Conservation (phyloP, 1,140 invertebrate genomes). For the Dufourea novaeangliae region DNA sequence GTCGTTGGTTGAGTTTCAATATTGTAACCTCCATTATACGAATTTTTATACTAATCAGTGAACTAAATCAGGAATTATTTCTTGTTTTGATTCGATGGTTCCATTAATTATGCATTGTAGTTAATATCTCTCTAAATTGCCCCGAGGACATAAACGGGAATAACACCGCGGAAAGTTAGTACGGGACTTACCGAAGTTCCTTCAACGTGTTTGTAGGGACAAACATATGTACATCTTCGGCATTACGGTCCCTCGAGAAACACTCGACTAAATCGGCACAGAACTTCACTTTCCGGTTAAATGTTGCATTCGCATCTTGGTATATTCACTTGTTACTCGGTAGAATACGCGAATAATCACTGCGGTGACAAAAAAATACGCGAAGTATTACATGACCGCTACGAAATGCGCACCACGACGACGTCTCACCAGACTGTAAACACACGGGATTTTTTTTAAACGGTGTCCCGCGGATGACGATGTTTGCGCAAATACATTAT, state of each 20-base stretch:
- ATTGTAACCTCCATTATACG: too few species aligned
- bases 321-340: neutral
- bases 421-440: conserved; percentile 54
- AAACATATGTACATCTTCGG: conserved; percentile 37
- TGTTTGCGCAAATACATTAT: conserved; percentile 18
- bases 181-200: conserved; percentile 40
- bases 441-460: conserved; percentile 57
- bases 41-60: too few species aligned
- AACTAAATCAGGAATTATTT: too few species aligned
- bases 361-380: neutral
- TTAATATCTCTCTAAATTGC: too few species aligned
- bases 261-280: conserved; percentile 18
- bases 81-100: too few species aligned
- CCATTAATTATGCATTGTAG: too few species aligned
- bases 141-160: too few species aligned
- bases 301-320: conserved; percentile 10
- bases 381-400: conserved; percentile 2
- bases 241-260: conserved; percentile 11
- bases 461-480: conserved; percentile 15
- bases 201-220: conserved; percentile 38
- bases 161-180: too few species aligned
- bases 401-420: conserved; percentile 10
- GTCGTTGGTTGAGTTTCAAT: neutral
- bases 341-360: neutral
- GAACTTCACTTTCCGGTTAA: conserved; percentile 36